Base-by-base conservation (phyloP, 1,140 invertebrate species). In the Phocides pigmalion region DNA sequence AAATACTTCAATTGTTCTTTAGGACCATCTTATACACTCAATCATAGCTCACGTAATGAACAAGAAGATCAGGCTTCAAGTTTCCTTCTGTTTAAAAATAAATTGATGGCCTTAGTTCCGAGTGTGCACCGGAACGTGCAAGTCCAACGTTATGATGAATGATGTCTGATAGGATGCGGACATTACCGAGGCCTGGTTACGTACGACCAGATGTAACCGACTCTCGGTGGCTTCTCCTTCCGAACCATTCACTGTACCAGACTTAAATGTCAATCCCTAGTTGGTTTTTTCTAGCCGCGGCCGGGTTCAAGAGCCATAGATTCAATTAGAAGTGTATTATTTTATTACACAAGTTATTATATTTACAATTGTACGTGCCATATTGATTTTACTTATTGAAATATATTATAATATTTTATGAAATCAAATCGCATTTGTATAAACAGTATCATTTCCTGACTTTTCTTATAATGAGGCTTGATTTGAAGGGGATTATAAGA, bases 91-190 rank as follows among this genome's bases (percentile, higher is more conserved):
- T 39, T 39, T 39, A 39, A 14, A 39, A 39, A 39, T 46, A n/a
- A 15, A 35, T 15, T 35, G 6, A 15, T 14, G 15, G 17, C 9
- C 9, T 35, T 9, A 51, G 25, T 32, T 32, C 9, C 15, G 11
- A 17, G 16, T 12, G 17, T 15, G 25, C 28, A 17, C 22, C 28
- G 49, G 49, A 28, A 51, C 49, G 49, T 5, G 42, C 42, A 46
- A 51, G 15, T 51, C 35, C 15, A 51, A 17, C 25, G 42, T 16
- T 32, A 35, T 51, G 49, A 51, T 51, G 25, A 35, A 51, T 51
- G 49, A 35, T 8, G 8, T 51, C 4, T 12, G 20, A 32, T 16
- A 35, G 49, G 49, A 51, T 51, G 28, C 49, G 15, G 49, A 16
- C 28, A 17, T 51, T 51, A 22, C 9, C 39, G 12, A 4, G 37